Conservation (phyloP, 2,797 vertebrate species). For the Anguilla pacifica region DNA sequence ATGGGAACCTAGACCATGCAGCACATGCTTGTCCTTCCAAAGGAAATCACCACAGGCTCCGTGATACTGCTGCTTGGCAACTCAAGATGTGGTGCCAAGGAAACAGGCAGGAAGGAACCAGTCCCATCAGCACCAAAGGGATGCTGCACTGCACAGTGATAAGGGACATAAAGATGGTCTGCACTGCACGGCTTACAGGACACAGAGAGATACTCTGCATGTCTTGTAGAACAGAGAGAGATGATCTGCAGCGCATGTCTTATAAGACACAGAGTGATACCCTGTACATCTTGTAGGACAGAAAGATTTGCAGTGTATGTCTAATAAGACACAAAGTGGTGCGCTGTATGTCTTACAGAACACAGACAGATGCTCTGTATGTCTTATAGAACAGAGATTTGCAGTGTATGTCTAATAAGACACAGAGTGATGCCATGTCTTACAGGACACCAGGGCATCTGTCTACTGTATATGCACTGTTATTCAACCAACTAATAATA, state of each 20-base stretch:
- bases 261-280: too few relatives aligned
- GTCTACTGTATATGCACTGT: background rate
- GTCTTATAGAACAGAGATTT: too few relatives aligned
- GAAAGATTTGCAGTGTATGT: background rate
- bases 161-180: background rate
- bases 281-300: too few relatives aligned
- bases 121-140: background rate
- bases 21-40: too few relatives aligned
- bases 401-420: too few relatives aligned
- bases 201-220: background rate
- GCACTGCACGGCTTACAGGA: background rate
- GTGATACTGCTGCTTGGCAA: background rate
- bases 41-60: background rate
- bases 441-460: background rate
- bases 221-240: background rate
- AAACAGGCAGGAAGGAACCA: background rate
- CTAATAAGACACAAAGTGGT: background rate
- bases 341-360: too few relatives aligned
- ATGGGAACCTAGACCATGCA: too few relatives aligned
- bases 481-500: background rate
- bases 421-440: too few relatives aligned
- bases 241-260: background rate
- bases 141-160: background rate
- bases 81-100: background rate
- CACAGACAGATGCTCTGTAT: too few relatives aligned